phyloP scores from a whole-genome alignment of 2,113 vertebrate genomes.

The Cryptomyrus ogoouensis region DNA sequence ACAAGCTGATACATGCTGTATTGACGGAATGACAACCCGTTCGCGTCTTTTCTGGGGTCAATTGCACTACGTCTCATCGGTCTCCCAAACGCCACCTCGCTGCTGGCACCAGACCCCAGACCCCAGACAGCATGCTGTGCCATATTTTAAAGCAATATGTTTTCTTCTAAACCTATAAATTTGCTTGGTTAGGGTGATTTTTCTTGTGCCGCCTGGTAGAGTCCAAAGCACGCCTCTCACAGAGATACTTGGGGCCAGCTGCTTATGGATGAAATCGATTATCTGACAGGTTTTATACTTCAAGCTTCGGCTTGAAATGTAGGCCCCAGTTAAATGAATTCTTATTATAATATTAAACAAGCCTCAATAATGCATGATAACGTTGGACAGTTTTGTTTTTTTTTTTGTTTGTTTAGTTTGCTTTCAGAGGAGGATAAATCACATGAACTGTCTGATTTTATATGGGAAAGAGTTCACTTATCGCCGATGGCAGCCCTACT shows the following conservation, averaged over 20 bases:
- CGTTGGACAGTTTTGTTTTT: not conserved
- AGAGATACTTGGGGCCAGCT: not conserved
- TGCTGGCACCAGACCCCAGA: not conserved
- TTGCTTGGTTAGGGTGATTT: conserved; percentile 25
- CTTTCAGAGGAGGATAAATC: not conserved
- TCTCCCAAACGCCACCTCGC: not conserved
- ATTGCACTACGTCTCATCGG: not conserved
- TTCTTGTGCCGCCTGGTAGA: conserved; percentile 15
- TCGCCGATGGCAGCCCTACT: not conserved
- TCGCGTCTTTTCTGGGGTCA: not conserved
- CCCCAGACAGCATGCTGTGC: not conserved
- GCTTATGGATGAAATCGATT: conserved; percentile 24
- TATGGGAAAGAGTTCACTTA: not conserved
- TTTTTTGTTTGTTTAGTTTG: not conserved
- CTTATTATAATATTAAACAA: not conserved
- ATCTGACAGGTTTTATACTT: conserved; percentile 12
- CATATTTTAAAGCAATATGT: conserved; percentile 30
- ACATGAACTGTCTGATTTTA: not conserved
- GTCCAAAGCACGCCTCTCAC: conserved; percentile 6
- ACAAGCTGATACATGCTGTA: not conserved
- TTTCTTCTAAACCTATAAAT: conserved; percentile 25
- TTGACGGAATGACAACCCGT: not conserved
- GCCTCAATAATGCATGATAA: not conserved
- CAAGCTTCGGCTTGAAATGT: not conserved
- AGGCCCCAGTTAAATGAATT: not conserved